phyloP scores from a whole-genome alignment of 1,140 invertebrate genomes.

The Leptinotarsa defecta region DNA sequence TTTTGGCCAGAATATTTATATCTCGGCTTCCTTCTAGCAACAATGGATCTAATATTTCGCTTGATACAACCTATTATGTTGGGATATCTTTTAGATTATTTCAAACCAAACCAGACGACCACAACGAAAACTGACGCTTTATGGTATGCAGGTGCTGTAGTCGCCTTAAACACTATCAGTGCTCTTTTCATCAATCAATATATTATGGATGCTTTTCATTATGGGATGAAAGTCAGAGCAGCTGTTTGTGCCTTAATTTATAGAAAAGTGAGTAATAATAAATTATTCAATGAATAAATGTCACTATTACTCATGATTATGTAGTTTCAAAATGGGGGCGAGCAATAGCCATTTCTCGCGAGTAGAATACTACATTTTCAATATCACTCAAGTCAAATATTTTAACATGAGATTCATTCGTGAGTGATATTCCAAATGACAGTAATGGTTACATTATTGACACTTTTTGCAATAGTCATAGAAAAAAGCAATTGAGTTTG shows the following conservation, averaged over 20 bases:
- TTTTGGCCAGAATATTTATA: conserved; percentile 57
- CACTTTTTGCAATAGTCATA: too few relatives aligned
- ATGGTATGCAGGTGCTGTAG: conserved; percentile 65
- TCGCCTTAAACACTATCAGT: conserved; percentile 59
- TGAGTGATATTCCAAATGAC: too few relatives aligned
- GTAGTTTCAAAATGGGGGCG: background rate
- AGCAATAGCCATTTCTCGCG: too few relatives aligned
- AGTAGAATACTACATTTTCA: too few relatives aligned
- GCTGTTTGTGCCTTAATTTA: conserved; percentile 71
- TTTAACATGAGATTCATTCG: too few relatives aligned
- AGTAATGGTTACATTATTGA: too few relatives aligned
- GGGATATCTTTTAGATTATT: conserved; percentile 61
- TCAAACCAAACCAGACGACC: conserved; percentile 45
- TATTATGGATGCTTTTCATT: conserved; percentile 64
- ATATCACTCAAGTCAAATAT: too few relatives aligned
- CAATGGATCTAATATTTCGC: conserved; percentile 49
- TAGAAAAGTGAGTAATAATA: conserved; percentile 60
- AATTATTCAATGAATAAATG: background rate
- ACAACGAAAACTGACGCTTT: conserved; percentile 59
- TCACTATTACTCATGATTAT: background rate
- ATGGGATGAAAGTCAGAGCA: conserved; percentile 65
- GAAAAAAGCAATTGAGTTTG: too few relatives aligned
- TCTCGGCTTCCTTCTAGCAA: conserved; percentile 46
- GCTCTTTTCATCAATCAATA: conserved; percentile 65
- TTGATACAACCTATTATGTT: conserved; percentile 60